Conservation (phyloP, 2,113 vertebrate species). For the Cervus canadensis region DNA sequence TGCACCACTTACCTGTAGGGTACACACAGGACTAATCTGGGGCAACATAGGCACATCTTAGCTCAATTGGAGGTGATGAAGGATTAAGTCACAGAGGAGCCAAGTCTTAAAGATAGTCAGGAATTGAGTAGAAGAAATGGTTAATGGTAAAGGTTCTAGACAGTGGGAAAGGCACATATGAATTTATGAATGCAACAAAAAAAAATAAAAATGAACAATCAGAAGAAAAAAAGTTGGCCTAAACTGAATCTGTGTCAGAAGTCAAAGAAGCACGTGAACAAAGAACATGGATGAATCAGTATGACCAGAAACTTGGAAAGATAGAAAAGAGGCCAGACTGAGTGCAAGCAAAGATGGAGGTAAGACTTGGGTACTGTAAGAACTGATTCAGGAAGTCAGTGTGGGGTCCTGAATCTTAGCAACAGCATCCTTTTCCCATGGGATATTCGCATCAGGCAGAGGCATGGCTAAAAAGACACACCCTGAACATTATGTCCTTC, state of each 20-base stretch:
- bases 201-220: background rate
- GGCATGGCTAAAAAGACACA: background rate
- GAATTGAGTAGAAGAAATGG: background rate
- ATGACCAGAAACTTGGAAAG: background rate
- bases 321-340: background rate
- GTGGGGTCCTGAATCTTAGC: background rate
- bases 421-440: background rate
- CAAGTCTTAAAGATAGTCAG: background rate
- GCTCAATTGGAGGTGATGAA: no score
- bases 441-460: background rate
- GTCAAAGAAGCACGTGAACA: background rate
- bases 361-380: background rate
- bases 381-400: background rate
- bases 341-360: background rate
- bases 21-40: accelerated
- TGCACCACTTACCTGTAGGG: background rate
- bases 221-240: background rate
- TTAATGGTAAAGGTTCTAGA: background rate
- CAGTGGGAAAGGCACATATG: accelerated
- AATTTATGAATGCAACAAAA: background rate
- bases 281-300: background rate
- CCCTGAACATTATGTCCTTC: background rate
- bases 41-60: accelerated
- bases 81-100: background rate
- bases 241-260: background rate